Conservation (phyloP, 2,797 vertebrate genomes). For the Smutsia temminckii region DNA sequence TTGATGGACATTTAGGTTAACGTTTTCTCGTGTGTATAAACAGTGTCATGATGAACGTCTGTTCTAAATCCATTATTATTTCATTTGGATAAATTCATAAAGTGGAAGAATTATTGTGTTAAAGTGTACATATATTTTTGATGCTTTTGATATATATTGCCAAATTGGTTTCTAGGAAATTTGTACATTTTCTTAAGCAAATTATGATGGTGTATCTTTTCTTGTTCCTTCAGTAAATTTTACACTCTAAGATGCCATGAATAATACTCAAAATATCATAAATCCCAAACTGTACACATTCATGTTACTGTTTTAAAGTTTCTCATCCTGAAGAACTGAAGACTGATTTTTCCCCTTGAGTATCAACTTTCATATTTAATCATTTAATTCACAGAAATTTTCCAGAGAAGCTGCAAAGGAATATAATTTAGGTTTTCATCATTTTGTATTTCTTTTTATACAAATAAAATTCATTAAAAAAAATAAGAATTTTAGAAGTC, state of each 20-base stretch:
- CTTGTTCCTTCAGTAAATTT: constrained; percentile 29
- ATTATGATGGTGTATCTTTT: not conserved
- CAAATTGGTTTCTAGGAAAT: constrained; percentile 29
- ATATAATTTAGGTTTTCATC: constrained; percentile 7
- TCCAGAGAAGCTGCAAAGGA: constrained; percentile 23
- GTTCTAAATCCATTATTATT: constrained; percentile 23
- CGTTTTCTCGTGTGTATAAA: not conserved
- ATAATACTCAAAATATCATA: not conserved
- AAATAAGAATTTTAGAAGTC: not conserved
- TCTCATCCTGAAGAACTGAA: constrained; percentile 37
- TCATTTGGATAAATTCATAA: constrained; percentile 37
- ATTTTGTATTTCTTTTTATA: constrained; percentile 24
- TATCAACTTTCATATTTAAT: constrained; percentile 36
- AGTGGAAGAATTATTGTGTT: not conserved
- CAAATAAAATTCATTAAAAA: not conserved
- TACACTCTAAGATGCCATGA: constrained; percentile 30
- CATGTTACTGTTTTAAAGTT: not conserved
- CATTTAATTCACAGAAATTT: constrained; percentile 44
- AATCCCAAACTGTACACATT: not conserved
- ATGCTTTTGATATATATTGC: constrained; percentile 26
- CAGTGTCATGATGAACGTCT: not conserved
- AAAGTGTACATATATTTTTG: not conserved
- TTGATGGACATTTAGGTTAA: not conserved
- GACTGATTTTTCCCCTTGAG: constrained; percentile 28
- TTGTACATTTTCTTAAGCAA: not conserved